A percentile compares a stretch with the other conserved stretches of the same genome.
Evolutionary conservation across 2,888 invertebrate species (phyloP).

Genomic region (Caenorhabditis parvicauda): DNA sequence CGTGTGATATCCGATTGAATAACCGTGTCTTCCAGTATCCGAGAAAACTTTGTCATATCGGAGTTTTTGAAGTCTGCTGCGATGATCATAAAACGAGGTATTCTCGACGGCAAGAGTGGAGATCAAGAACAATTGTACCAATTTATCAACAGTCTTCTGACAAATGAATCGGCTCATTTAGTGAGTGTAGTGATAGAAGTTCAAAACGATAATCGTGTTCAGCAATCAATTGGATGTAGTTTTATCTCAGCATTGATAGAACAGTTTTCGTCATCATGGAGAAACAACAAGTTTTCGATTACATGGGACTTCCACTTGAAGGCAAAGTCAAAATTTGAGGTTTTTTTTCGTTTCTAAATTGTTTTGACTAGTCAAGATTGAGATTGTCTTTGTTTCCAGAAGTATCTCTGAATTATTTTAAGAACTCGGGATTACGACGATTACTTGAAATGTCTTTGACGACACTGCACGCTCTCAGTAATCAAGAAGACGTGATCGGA

Average conservation of each 20-base stretch:
- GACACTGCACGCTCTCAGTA: conserved; percentile 66
- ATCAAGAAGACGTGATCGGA: conserved; percentile 30
- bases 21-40: conserved; percentile 63
- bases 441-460: conserved; percentile 77
- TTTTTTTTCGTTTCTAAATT: conserved; percentile 39
- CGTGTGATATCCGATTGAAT: conserved; percentile 62
- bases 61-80: conserved; percentile 73
- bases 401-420: conserved; percentile 1
- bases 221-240: conserved; percentile 82
- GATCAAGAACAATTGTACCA: conserved; percentile 69
- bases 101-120: conserved; percentile 71
- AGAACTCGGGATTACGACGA: conserved; percentile 73
- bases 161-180: conserved; percentile 72
- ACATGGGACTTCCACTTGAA: conserved; percentile 84
- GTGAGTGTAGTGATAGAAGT: conserved; percentile 64
- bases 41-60: conserved; percentile 44
- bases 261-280: conserved; percentile 82
- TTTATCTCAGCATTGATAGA: conserved; percentile 80
- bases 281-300: conserved; percentile 82
- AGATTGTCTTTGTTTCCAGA: too few species aligned
- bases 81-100: conserved; percentile 81
- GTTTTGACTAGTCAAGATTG: not conserved
- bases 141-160: conserved; percentile 75
- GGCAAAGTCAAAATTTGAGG: conserved; percentile 82
- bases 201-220: conserved; percentile 21